Base-by-base conservation (phyloP, 2,888 invertebrate species). In the Campoletis raptor region DNA sequence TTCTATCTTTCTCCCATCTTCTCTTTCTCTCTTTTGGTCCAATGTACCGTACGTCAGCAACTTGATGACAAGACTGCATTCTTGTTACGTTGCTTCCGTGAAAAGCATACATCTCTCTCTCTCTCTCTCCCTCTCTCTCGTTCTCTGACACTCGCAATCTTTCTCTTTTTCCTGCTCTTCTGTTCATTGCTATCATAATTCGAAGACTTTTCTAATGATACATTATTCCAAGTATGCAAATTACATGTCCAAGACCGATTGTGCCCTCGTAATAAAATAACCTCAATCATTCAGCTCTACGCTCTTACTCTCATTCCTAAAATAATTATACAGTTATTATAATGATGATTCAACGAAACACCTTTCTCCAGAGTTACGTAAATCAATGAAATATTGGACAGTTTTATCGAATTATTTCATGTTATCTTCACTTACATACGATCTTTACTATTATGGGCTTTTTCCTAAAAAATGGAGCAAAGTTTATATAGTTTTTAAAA, bases 31-130 rank as follows among this genome's bases (percentile, higher is more conserved):
- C 88, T 61, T 69, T 79, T 88, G 89, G 87, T 88, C 88, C 88
- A 87, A 90, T 90, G 91, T 92, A 93, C 92, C 92, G 92, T 93
- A 92, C 90, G 89, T 92, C 90, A 87, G 91, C 89, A 88, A 87
- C 89, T 89, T 90, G 91, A 92, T 91, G 91, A 92, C 92, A 91
- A 92, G 92, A 92, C 92, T 89, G 90, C 92, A 93, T 92, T 93
- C 92, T 93, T 92, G 90, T 91, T 89, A 89, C 87, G 87, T 81
- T 83, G 86, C 89, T 91, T 91, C 91, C 85, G 88, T 88, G 90
- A 91, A 90, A 83, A 45, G 30, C 57, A 72, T 69, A 69, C 37
- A 12, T 72, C 69, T 72, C 64, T 72, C 52, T 66, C 64, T 45
- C 42, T 74, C 45, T 66, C 77, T 57, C 40, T 67, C 67, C 77